These are phyloP conservation scores for Drosophila rhopaloa DNA, from an alignment of 1,140 invertebrate genomes.

Conservation along the genomic window DNA sequence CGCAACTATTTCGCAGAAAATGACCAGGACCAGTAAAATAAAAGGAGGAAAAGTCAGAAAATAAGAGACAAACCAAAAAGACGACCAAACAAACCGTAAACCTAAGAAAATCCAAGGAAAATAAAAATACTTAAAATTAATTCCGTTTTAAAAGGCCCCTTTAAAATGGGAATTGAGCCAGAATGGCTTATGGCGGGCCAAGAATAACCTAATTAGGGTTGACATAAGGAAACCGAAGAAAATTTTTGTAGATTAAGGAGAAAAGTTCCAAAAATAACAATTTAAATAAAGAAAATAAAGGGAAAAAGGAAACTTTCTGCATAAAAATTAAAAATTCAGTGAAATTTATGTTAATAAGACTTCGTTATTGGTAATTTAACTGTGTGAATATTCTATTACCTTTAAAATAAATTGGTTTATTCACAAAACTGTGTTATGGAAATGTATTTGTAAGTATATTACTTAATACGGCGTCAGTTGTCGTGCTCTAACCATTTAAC, in stretches of 20 bases:
- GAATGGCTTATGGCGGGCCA: slow-evolving; percentile 14
- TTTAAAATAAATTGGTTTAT: too few species aligned
- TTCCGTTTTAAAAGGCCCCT: slow-evolving; percentile 40
- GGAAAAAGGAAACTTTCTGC: not conserved
- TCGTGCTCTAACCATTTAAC: too few species aligned
- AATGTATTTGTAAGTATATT: too few species aligned
- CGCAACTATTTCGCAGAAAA: slow-evolving; percentile 57
- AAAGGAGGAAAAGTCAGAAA: slow-evolving; percentile 7
- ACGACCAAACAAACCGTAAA: slow-evolving; percentile 8
- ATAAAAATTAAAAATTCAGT: too few species aligned
- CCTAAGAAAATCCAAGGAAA: slow-evolving; percentile 13
- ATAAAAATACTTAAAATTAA: slow-evolving; percentile 61
- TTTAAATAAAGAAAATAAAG: not conserved
- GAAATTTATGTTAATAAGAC: too few species aligned
- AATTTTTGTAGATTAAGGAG: slow-evolving; percentile 28
- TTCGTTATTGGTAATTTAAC: too few species aligned
- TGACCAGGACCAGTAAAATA: slow-evolving; percentile 22
- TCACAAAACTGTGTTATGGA: too few species aligned
- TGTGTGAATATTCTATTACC: too few species aligned
- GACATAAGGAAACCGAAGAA: not conserved
- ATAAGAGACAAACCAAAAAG: not conserved
- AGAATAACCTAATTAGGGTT: slow-evolving; percentile 39
- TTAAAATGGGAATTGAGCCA: slow-evolving; percentile 6
- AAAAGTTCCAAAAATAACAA: slow-evolving; percentile 2
- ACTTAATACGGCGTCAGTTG: too few species aligned